These are phyloP conservation scores for Kradibia gibbosae DNA, from an alignment of 1,140 invertebrate species.

Conservation along the genomic window DNA sequence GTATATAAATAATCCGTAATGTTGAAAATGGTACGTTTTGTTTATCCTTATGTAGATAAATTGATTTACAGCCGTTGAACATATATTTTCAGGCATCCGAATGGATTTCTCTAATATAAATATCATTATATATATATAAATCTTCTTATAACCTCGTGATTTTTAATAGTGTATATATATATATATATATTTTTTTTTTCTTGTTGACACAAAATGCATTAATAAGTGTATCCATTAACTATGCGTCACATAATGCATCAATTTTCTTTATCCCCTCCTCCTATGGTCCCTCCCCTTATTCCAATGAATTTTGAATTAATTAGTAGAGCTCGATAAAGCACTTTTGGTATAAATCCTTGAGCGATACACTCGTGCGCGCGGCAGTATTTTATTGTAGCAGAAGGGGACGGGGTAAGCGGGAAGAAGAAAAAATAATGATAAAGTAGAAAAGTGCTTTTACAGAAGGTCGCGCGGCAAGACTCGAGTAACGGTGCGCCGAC, in stretches of 20 bases:
- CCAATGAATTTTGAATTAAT: not conserved
- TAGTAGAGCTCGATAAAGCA: not conserved
- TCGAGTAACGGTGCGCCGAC: not conserved
- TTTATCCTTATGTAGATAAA: not conserved
- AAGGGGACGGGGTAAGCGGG: not conserved
- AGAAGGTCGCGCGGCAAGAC: not conserved
- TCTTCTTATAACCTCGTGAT: not conserved
- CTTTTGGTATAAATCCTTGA: not conserved
- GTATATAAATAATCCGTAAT: not conserved
- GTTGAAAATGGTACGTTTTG: not conserved
- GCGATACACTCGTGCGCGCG: not conserved
- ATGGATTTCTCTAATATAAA: not conserved
- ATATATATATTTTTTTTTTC: not conserved
- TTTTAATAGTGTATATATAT: not conserved
- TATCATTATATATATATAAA: not conserved
- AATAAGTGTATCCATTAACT: not conserved
- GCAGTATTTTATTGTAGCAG: conserved; percentile 31
- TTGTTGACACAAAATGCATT: not conserved
- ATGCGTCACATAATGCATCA: not conserved
- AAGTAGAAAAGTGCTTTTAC: conserved; percentile 15
- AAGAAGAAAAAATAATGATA: conserved; percentile 7
- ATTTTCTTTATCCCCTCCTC: too few relatives aligned
- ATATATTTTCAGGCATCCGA: not conserved
- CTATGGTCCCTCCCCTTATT: not conserved
- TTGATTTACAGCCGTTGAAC: not conserved